Evolutionary conservation across 1,140 invertebrate species (phyloP).

Genomic region (Ridgeia piscesae): DNA sequence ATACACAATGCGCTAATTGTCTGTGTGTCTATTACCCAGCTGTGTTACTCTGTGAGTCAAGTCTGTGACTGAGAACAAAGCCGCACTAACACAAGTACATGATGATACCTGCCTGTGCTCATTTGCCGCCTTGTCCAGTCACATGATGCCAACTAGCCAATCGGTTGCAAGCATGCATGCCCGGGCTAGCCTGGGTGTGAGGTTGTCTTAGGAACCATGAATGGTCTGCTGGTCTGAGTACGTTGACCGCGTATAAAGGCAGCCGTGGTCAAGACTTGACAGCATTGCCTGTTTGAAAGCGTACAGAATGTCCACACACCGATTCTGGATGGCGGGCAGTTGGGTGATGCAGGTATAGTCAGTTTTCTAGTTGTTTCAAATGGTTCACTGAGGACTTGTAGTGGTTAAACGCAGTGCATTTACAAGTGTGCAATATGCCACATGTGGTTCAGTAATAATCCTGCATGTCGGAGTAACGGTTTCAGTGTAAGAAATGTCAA

Average conservation of each 20-base stretch:
- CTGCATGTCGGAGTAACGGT: not conserved
- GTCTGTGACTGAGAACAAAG: not conserved
- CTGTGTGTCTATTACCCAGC: not conserved
- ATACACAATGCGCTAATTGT: not conserved
- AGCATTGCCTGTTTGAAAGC: not conserved
- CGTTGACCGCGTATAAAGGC: not conserved
- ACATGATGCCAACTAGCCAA: not conserved
- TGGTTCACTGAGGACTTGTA: not conserved
- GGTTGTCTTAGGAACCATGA: conserved; percentile 4
- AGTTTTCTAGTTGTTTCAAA: not conserved
- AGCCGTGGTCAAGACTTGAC: not conserved
- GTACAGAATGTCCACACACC: not conserved
- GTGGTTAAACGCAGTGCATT: not conserved
- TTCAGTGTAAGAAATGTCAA: not conserved
- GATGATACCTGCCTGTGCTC: not conserved
- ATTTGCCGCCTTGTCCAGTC: not conserved
- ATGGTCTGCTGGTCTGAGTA: not conserved
- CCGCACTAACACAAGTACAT: not conserved
- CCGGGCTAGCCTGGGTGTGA: not conserved
- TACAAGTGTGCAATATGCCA: not conserved
- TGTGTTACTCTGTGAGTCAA: not conserved
- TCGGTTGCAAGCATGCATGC: not conserved
- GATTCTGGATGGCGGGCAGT: not conserved
- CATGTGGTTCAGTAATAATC: not conserved
- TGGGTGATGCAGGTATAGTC: not conserved